These are phyloP conservation scores for Heteractis magnifica DNA, from an alignment of 92 coral and sea anemone genomes.

Conservation along the genomic window DNA sequence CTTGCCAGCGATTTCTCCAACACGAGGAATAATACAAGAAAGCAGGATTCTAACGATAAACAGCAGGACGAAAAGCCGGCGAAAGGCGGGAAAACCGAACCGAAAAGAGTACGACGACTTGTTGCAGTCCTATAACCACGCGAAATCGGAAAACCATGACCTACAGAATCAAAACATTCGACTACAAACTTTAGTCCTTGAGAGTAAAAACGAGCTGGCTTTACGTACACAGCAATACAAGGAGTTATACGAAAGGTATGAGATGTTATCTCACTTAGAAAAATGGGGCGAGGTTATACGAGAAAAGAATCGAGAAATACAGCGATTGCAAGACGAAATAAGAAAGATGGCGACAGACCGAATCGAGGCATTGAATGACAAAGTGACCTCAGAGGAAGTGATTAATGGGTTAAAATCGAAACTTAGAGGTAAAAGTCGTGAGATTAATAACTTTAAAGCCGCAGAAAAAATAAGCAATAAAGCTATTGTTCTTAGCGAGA, in stretches of 20 bases:
- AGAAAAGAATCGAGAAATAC: constrained; percentile 69
- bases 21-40: constrained; percentile 32
- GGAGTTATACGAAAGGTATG: constrained; percentile 46
- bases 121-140: constrained; percentile 10
- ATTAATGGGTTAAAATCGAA: constrained; percentile 71
- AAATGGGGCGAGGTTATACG: constrained; percentile 85
- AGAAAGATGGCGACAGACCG: constrained; percentile 76
- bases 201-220: constrained; percentile 24
- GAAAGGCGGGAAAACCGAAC: constrained; percentile 9
- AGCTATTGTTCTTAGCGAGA: constrained; percentile 79
- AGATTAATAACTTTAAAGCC: constrained; percentile 59
- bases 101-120: constrained; percentile 35
- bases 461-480: constrained; percentile 80
- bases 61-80: constrained; percentile 15
- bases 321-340: constrained; percentile 60
- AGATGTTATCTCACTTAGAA: constrained; percentile 46
- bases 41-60: constrained; percentile 19
- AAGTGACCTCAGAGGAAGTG: constrained; percentile 56
- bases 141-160: constrained; percentile 13
- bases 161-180: constrained; percentile 27
- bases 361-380: constrained; percentile 69
- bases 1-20: constrained; percentile 26
- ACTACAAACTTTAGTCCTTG: constrained; percentile 35
- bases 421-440: constrained; percentile 59
- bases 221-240: constrained; percentile 47